phyloP scores from a whole-genome alignment of 2,888 invertebrate species.

The Dimorphilus gyrociliatus region DNA sequence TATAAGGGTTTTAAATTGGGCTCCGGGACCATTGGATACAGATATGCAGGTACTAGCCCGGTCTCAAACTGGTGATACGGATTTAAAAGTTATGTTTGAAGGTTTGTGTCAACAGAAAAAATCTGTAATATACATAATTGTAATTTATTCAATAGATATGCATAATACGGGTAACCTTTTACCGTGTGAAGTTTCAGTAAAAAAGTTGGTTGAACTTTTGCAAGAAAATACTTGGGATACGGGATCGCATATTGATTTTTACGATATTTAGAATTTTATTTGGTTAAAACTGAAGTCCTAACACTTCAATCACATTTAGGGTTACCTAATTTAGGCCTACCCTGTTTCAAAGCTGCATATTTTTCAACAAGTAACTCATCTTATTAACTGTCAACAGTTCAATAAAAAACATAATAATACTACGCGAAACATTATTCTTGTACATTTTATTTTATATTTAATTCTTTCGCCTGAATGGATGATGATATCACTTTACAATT shows the following conservation, averaged over 20 bases:
- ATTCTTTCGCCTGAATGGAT: no score
- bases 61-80: constrained; percentile 14
- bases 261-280: constrained; percentile 47
- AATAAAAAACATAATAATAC: no score
- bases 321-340: no score
- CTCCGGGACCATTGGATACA: constrained; percentile 80
- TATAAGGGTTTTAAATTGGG: constrained; percentile 62
- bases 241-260: constrained; percentile 70
- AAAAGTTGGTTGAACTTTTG: constrained; percentile 54
- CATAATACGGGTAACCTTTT: constrained; percentile 49
- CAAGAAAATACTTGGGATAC: constrained; percentile 54
- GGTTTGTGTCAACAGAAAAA: no score
- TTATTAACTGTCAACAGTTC: no score
- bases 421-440: no score
- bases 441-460: no score
- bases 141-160: constrained; percentile 39
- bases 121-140: background rate
- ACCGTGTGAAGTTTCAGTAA: constrained; percentile 55
- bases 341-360: no score
- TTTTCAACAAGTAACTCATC: no score
- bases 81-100: constrained; percentile 15
- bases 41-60: constrained; percentile 57
- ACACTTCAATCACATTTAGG: no score
- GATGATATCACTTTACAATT: no score
- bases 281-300: no score